phyloP scores from a whole-genome alignment of 1,140 invertebrate species.

The Centruroides vittatus region DNA sequence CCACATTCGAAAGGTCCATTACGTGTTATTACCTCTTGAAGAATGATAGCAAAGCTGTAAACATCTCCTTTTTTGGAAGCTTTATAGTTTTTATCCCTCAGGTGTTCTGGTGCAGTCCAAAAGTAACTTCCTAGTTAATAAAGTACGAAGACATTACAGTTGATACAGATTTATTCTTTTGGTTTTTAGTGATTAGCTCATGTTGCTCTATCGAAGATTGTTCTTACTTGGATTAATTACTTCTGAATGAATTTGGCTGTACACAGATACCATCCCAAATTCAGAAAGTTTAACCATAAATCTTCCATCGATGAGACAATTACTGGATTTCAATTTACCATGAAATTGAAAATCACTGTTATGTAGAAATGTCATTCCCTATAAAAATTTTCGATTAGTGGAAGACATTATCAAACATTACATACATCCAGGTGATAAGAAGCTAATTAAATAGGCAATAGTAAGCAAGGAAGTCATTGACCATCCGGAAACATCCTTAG shows the following conservation, averaged over 20 bases:
- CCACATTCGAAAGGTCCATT: conserved; percentile 16
- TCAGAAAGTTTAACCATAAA: conserved; percentile 96
- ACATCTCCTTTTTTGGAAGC: conserved; percentile 77
- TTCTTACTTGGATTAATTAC: background rate
- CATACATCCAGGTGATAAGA: too few relatives aligned
- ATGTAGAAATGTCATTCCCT: conserved; percentile 37
- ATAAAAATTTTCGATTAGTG: background rate
- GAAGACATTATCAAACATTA: too few relatives aligned
- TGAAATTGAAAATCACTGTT: conserved; percentile 80
- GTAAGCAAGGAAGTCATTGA: too few relatives aligned
- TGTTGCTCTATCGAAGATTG: background rate
- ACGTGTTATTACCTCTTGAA: conserved; percentile 58
- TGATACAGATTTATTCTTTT: too few relatives aligned
- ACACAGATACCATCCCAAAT: conserved; percentile 69
- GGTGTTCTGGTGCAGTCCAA: conserved; percentile 86
- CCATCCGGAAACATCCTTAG: too few relatives aligned
- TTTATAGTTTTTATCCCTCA: conserved; percentile 35
- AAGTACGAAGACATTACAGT: too few relatives aligned
- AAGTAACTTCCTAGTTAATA: conserved; percentile 29
- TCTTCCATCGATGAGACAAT: conserved; percentile 92
- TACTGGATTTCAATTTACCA: conserved; percentile 89
- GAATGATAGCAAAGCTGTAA: conserved; percentile 86
- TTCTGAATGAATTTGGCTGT: background rate
- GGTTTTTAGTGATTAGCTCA: too few relatives aligned
- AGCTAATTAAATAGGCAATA: too few relatives aligned